Conservation (phyloP, 2,113 vertebrate species). For the Anhinga anhinga region DNA sequence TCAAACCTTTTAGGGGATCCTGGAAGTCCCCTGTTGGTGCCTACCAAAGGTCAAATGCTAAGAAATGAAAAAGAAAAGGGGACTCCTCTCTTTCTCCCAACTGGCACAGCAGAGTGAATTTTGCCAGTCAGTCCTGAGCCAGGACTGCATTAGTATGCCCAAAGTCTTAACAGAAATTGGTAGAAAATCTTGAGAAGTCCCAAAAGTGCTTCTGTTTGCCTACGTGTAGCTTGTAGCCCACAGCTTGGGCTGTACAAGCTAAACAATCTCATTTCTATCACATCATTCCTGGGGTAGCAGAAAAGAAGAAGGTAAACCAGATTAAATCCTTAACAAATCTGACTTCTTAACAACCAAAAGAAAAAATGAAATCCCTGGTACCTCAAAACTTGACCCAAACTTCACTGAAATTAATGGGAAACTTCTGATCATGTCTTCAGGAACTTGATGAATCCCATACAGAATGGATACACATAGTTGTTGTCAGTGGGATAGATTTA, state of each 20-base stretch:
- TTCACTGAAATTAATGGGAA: not conserved
- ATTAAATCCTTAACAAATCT: not conserved
- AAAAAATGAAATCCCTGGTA: not conserved
- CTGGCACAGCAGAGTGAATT: not conserved
- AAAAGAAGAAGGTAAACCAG: not conserved
- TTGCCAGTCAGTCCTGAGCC: not conserved
- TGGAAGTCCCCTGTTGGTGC: not conserved
- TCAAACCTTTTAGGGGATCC: not conserved
- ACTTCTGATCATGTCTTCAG: not conserved
- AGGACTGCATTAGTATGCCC: not conserved
- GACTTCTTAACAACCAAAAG: not conserved
- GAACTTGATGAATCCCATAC: not conserved
- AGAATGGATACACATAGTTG: not conserved
- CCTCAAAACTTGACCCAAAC: not conserved
- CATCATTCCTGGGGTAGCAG: not conserved
- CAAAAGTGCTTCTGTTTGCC: not conserved
- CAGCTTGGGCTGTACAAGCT: not conserved
- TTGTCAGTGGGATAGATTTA: not conserved
- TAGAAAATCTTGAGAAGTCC: not conserved
- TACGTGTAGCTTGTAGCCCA: not conserved
- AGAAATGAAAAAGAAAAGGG: not conserved
- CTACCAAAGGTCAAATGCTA: not conserved
- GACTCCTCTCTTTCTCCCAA: not conserved
- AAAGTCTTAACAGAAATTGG: not conserved
- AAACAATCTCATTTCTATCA: not conserved